Evolutionary conservation across 2,113 vertebrate genomes (phyloP).

Genomic region (Rhineura floridana): DNA sequence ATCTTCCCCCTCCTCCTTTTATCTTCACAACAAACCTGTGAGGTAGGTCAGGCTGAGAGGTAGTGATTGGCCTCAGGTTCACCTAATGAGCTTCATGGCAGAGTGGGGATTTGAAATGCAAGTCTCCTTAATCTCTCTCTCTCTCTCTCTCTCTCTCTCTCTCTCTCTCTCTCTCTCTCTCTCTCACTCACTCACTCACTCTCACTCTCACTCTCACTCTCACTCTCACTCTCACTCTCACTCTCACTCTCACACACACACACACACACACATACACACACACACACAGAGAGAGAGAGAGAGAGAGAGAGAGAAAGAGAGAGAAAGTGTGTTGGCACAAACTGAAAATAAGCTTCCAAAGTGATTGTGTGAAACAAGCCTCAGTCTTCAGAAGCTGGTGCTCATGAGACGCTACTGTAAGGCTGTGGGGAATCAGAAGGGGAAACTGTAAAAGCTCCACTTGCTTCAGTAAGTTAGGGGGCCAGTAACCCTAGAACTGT

Average conservation of each 20-base stretch:
- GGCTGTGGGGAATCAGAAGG: not conserved
- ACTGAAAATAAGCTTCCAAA: not conserved
- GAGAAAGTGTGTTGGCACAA: not conserved
- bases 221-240: too few relatives aligned
- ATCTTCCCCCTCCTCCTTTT: not conserved
- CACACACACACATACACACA: too few relatives aligned
- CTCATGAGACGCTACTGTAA: not conserved
- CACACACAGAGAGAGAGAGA: too few relatives aligned
- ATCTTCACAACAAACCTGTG: not conserved
- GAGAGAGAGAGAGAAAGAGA: too few relatives aligned
- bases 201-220: not conserved
- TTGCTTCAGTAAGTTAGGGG: not conserved
- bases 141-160: too few relatives aligned
- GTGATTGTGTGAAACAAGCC: not conserved
- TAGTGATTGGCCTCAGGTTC: not conserved
- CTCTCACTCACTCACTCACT: not conserved
- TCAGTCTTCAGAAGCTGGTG: not conserved
- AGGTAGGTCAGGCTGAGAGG: not conserved
- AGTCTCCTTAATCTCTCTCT: too few relatives aligned
- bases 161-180: too few relatives aligned
- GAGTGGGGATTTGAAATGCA: not conserved
- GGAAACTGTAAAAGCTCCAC: not conserved
- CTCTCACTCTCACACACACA: too few relatives aligned
- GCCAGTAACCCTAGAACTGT: not conserved
- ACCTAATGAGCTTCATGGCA: not conserved